Percentiles rank a stretch among this genome's conserved stretches.
phyloP scores from a whole-genome alignment of 1,140 invertebrate species.

The Heliconius congener region DNA sequence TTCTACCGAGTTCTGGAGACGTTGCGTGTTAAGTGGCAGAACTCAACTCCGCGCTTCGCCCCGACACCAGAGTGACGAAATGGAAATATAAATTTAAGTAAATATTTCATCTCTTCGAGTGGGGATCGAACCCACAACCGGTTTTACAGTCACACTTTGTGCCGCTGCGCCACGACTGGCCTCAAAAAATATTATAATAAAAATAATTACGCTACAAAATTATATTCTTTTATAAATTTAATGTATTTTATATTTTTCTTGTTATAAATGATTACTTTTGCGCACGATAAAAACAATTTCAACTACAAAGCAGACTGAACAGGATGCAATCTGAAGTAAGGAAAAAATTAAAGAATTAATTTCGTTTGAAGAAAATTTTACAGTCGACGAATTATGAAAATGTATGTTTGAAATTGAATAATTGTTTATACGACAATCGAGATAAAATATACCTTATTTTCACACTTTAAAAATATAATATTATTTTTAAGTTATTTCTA shows the following conservation, averaged over 20 bases:
- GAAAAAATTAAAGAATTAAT: constrained; percentile 13
- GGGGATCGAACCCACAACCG: too few relatives aligned
- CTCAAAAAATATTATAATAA: neutral
- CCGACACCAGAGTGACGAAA: too few relatives aligned
- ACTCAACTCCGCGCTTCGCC: too few relatives aligned
- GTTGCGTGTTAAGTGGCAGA: too few relatives aligned
- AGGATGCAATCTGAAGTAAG: constrained; percentile 1
- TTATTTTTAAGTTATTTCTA: neutral
- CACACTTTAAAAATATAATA: neutral
- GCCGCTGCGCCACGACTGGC: too few relatives aligned
- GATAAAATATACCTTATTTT: neutral
- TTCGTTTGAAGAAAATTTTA: constrained; percentile 6
- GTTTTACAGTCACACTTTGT: too few relatives aligned
- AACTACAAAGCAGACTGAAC: neutral
- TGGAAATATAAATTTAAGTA: too few relatives aligned
- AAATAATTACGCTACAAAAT: neutral
- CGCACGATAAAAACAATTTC: neutral
- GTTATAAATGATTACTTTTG: neutral
- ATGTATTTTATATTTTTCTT: neutral
- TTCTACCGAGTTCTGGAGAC: too few relatives aligned
- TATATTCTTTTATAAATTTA: neutral
- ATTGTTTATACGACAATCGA: neutral
- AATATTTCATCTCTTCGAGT: too few relatives aligned
- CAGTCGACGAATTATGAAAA: constrained; percentile 1
- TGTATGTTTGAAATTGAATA: constrained; percentile 1